Conservation (phyloP, 2,113 vertebrate species). For the Chaetura pelagica region DNA sequence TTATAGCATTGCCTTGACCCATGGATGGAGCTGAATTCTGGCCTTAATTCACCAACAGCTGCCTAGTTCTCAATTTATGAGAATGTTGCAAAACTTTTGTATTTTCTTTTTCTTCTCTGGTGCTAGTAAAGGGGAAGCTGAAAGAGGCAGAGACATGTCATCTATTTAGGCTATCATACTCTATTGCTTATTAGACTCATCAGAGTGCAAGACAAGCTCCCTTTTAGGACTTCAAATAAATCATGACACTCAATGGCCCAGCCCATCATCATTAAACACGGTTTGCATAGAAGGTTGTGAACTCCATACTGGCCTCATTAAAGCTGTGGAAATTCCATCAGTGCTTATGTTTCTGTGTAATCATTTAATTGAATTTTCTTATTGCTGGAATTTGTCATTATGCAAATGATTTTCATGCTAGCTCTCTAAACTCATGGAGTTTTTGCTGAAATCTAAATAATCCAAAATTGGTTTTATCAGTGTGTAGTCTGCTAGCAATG, state of each 20-base stretch:
- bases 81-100: not conserved
- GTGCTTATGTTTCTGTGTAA: conserved; percentile 37
- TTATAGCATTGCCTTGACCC: not conserved
- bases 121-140: not conserved
- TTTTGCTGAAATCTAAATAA: conserved; percentile 34
- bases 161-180: not conserved
- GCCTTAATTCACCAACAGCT: not conserved
- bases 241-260: not conserved
- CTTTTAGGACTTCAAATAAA: conserved; percentile 30
- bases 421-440: conserved; percentile 4
- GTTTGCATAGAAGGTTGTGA: not conserved
- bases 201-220: not conserved
- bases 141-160: not conserved
- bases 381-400: conserved; percentile 28
- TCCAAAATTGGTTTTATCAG: conserved; percentile 27
- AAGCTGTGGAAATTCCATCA: conserved; percentile 52
- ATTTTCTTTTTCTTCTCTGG: not conserved
- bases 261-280: not conserved
- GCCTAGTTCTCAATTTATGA: not conserved
- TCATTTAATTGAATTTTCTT: conserved; percentile 61
- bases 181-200: not conserved
- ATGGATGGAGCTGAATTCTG: not conserved
- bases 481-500: not conserved
- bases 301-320: conserved; percentile 48
- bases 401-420: conserved; percentile 25